These are phyloP conservation scores for Gasteruption jaculator DNA, from an alignment of 2,888 invertebrate genomes.

Conservation along the genomic window DNA sequence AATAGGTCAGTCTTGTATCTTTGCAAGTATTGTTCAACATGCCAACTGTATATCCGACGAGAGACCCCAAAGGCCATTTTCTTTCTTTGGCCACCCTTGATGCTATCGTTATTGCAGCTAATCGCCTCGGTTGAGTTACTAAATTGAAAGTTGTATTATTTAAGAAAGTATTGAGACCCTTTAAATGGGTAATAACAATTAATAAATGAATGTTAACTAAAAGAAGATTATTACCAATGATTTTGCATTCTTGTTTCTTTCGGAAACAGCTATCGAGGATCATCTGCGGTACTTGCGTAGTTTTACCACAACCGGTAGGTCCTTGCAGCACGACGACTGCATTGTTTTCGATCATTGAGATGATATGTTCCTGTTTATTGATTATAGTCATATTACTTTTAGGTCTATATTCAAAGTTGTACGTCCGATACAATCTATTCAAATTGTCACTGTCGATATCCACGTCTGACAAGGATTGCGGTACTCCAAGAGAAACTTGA, in stretches of 20 bases:
- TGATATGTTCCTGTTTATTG: conserved; percentile 56
- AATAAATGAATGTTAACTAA: not conserved
- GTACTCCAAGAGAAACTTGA: too few relatives aligned
- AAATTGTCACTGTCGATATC: conserved; percentile 26
- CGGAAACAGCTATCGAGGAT: conserved; percentile 76
- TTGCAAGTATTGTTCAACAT: conserved; percentile 58
- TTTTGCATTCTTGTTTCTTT: conserved; percentile 69
- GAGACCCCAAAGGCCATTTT: conserved; percentile 73
- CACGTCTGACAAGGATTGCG: too few relatives aligned
- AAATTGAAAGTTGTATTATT: conserved; percentile 2
- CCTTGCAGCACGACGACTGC: conserved; percentile 84
- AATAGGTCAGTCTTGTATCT: conserved; percentile 77
- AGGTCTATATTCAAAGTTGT: conserved; percentile 38
- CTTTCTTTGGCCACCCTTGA: conserved; percentile 79
- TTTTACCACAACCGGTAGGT: conserved; percentile 93
- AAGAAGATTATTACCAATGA: conserved; percentile 58
- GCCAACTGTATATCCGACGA: conserved; percentile 88
- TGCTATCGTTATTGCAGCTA: conserved; percentile 89
- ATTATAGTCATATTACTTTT: conserved; percentile 38
- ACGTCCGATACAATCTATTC: conserved; percentile 41
- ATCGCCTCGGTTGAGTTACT: conserved; percentile 90
- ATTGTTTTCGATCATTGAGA: conserved; percentile 63
- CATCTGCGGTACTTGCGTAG: conserved; percentile 84
- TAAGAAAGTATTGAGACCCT: too few relatives aligned
- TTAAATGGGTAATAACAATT: not conserved